phyloP scores from a whole-genome alignment of 2,888 invertebrate species.

The Caenorhabditis panamensis region DNA sequence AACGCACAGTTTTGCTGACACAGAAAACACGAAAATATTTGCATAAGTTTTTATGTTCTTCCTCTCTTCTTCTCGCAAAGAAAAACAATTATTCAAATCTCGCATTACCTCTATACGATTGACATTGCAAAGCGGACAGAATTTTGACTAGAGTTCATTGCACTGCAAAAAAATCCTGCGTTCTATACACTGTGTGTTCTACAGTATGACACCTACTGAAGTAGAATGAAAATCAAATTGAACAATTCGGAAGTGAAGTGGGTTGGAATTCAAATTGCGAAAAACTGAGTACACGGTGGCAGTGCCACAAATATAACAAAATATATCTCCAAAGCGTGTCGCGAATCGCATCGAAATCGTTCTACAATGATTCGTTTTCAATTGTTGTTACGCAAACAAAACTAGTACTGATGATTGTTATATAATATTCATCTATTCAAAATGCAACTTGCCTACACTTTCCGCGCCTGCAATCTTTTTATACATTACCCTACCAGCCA shows the following conservation, averaged over 20 bases:
- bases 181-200: neutral
- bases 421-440: conserved; percentile 59
- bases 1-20: conserved; percentile 6
- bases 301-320: conserved; percentile 40
- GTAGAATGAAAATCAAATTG: neutral
- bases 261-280: conserved; percentile 2
- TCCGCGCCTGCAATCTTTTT: conserved; percentile 4
- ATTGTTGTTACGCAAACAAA: conserved; percentile 61
- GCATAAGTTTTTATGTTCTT: conserved; percentile 31
- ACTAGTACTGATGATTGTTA: conserved; percentile 55
- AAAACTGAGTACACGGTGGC: conserved; percentile 4
- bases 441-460: conserved; percentile 40
- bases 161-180: no score
- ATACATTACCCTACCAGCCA: neutral
- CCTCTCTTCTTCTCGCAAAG: neutral
- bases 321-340: neutral
- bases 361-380: conserved; percentile 45
- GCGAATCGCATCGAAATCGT: conserved; percentile 40
- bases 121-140: neutral
- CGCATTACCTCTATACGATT: neutral
- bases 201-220: neutral
- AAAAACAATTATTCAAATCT: conserved; percentile 27
- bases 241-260: conserved; percentile 8
- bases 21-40: conserved; percentile 34
- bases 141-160: neutral